Evolutionary conservation across 1,140 invertebrate genomes (phyloP).

Genomic region (Xylocopa sonorina): DNA sequence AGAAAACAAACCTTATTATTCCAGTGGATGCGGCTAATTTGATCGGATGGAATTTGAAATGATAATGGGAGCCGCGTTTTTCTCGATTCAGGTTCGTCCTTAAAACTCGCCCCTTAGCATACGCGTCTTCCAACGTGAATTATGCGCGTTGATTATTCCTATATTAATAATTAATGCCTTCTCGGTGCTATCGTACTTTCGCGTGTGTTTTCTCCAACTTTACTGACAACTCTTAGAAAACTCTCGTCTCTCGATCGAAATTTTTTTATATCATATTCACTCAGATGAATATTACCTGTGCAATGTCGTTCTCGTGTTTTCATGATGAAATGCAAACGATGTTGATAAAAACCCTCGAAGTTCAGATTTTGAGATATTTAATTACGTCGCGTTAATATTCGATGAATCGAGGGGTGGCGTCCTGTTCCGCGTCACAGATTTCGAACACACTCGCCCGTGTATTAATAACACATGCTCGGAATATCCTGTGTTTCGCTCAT

Average conservation of each 20-base stretch:
- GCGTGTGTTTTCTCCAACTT: too few relatives aligned
- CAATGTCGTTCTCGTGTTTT: too few relatives aligned
- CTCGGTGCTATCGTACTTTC: too few relatives aligned
- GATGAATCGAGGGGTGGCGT: not conserved
- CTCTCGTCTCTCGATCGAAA: too few relatives aligned
- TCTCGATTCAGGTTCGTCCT: conserved; percentile 56
- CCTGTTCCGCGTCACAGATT: not conserved
- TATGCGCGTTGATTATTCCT: conserved; percentile 10
- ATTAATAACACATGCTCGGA: not conserved
- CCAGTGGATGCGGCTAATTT: conserved; percentile 59
- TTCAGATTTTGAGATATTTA: too few relatives aligned
- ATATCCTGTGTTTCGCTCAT: not conserved
- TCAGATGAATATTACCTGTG: too few relatives aligned
- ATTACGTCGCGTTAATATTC: not conserved
- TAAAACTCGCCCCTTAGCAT: conserved; percentile 33
- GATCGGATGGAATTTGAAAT: conserved; percentile 68
- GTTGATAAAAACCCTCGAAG: too few relatives aligned
- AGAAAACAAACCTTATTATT: conserved; percentile 71
- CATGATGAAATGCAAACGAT: too few relatives aligned
- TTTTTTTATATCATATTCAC: too few relatives aligned
- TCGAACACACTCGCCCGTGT: not conserved
- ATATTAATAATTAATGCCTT: not conserved
- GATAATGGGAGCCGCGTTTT: conserved; percentile 64
- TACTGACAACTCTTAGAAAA: too few relatives aligned
- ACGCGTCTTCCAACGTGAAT: conserved; percentile 7